Evolutionary conservation across 2,888 invertebrate genomes (phyloP), one percentile per base, ranked within the genome.

Genomic region (Drosophila setosimentum): DNA sequence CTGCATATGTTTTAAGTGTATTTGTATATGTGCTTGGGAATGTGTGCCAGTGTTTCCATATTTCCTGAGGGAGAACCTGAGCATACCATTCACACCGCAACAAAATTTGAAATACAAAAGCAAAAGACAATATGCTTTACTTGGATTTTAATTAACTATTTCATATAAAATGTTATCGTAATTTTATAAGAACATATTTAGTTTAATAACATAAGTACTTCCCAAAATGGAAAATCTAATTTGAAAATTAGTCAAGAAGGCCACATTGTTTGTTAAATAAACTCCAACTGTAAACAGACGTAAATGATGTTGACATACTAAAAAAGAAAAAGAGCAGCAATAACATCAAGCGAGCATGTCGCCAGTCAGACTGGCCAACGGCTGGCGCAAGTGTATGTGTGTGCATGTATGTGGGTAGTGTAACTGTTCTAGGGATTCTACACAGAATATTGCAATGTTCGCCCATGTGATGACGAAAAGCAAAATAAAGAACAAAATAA

Each of bases 351-450:
- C 16, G 49, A 53, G 27, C 54, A 58, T 73, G 90, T 75, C 85
- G 90, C 83, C 90, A 87, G 76, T 75, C 87, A 83, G 87, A 90
- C 87, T 90, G 83, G 73, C 68, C 73, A 87, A 89, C 85, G 85
- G 85, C 90, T 89, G 90, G 55, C 71, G 42, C 68, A 79, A 79
- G 75, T 74, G 37, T 40, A 33, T 27, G 13, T 42, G 40, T 27
- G 5, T 8, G 35, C 32, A 32, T 18, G 29, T 11, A 54, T 50
- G 37, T 24, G 33, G 50, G 21, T 29, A 35, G 24, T 27, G 24
- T 24, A 24, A 13, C 24, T 13, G 13, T 7, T 35, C 51, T 37
- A 63, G 57, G 72, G 57, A 72, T 61, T 40, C 24, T 53, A 75
- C 57, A 76, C 80, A 89, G 90, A 82, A 89, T 84, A 85, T 89